Evolutionary conservation across 2,888 invertebrate genomes (phyloP).

Genomic region (Philaethria dido): DNA sequence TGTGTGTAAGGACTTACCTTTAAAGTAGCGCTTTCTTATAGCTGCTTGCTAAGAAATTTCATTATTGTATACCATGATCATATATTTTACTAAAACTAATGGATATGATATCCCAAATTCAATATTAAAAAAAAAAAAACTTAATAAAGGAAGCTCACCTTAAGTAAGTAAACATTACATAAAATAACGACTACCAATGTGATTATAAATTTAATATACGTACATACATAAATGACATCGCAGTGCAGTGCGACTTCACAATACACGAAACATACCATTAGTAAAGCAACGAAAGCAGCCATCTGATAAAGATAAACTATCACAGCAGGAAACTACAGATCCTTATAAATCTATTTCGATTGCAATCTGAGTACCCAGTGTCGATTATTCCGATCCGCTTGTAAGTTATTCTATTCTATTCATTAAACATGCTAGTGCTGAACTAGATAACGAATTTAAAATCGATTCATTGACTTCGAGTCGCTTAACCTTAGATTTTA

Average conservation of each 20-base stretch:
- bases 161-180: background rate
- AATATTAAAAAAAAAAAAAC: no score
- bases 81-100: no score
- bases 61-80: no score
- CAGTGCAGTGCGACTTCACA: constrained; percentile 38
- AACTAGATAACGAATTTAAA: constrained; percentile 72
- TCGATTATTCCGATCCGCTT: constrained; percentile 79
- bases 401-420: constrained; percentile 80
- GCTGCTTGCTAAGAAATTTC: no score
- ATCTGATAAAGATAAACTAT: constrained; percentile 50
- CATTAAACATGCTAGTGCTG: constrained; percentile 71
- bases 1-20: no score
- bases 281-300: constrained; percentile 48
- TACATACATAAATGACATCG: constrained; percentile 2
- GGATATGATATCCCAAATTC: no score
- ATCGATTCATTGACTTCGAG: constrained; percentile 70
- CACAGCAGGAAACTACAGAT: constrained; percentile 69
- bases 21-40: no score
- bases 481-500: constrained; percentile 57
- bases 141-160: no score
- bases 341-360: constrained; percentile 78
- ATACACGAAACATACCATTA: constrained; percentile 49
- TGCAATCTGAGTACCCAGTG: constrained; percentile 77
- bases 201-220: background rate
- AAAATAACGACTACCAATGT: background rate